phyloP scores from a whole-genome alignment of 37 sponge, comb jelly and placozoan species.

The Geodia barretti region DNA sequence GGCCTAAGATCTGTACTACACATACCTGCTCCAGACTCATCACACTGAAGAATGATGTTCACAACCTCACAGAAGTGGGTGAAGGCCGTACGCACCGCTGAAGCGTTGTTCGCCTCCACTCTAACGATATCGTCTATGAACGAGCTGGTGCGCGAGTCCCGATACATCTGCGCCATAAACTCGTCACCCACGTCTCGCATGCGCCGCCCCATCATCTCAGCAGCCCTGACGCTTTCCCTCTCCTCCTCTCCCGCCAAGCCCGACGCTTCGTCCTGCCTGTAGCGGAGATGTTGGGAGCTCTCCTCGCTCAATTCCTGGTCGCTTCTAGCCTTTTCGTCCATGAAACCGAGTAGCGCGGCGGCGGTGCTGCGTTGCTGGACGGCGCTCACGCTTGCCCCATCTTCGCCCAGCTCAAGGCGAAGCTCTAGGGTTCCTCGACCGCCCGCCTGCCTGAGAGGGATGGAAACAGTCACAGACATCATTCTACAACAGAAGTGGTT shows the following conservation, averaged over 20 bases:
- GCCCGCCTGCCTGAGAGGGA: neutral
- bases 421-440: neutral
- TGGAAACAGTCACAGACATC: neutral
- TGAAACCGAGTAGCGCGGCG: constrained; percentile 11
- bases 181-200: constrained; percentile 24
- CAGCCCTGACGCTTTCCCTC: neutral
- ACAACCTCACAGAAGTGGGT: neutral
- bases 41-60: neutral
- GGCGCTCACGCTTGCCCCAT: neutral
- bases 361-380: constrained; percentile 1
- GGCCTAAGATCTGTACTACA: too few species aligned
- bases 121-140: neutral
- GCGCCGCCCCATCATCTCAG: neutral
- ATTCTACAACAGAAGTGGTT: neutral
- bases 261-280: neutral
- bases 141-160: neutral
- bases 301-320: neutral
- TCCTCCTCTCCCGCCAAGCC: neutral
- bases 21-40: neutral
- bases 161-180: constrained; percentile 7
- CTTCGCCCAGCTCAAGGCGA: neutral
- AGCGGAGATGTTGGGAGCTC: neutral
- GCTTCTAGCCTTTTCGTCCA: constrained; percentile 14
- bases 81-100: neutral
- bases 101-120: neutral